phyloP scores from a whole-genome alignment of 2,888 invertebrate genomes.

The Limnephilus rhombicus region DNA sequence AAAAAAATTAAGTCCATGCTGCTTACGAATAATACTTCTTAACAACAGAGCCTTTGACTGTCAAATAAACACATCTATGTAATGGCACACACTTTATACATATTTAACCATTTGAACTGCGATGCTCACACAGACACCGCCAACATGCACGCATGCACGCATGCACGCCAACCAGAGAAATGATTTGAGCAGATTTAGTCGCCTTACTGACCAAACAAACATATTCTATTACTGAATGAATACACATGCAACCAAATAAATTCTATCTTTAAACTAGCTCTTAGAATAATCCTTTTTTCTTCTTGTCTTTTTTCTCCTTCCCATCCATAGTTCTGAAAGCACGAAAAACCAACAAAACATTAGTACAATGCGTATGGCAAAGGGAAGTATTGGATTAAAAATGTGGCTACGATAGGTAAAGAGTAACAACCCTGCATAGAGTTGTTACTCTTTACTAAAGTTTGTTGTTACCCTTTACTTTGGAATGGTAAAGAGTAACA shows the following conservation, averaged over 20 bases:
- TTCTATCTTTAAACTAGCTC: slow-evolving; percentile 49
- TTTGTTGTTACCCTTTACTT: no score
- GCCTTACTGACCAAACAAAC: slow-evolving; percentile 46
- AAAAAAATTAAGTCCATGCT: slow-evolving; percentile 52
- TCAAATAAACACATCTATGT: slow-evolving; percentile 60
- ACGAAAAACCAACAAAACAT: slow-evolving; percentile 65
- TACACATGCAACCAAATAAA: slow-evolving; percentile 62
- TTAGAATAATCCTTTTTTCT: slow-evolving; percentile 94
- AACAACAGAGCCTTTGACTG: slow-evolving; percentile 53
- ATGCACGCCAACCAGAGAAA: slow-evolving; percentile 56
- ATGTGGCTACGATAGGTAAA: no score
- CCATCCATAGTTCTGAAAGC: slow-evolving; percentile 88
- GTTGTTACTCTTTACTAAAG: no score
- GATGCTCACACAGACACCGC: slow-evolving; percentile 20
- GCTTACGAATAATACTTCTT: slow-evolving; percentile 54
- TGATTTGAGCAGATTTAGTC: slow-evolving; percentile 63
- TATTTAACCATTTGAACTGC: slow-evolving; percentile 51
- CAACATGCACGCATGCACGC: no score
- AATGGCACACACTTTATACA: slow-evolving; percentile 66
- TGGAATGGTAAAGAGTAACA: no score
- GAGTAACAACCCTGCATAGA: no score
- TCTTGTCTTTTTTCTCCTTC: slow-evolving; percentile 92
- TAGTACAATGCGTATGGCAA: neutral
- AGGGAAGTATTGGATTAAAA: no score
- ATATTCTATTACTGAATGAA: slow-evolving; percentile 62